Evolutionary conservation across 1,140 invertebrate species (phyloP).

Genomic region (Aradophagus sp.): DNA sequence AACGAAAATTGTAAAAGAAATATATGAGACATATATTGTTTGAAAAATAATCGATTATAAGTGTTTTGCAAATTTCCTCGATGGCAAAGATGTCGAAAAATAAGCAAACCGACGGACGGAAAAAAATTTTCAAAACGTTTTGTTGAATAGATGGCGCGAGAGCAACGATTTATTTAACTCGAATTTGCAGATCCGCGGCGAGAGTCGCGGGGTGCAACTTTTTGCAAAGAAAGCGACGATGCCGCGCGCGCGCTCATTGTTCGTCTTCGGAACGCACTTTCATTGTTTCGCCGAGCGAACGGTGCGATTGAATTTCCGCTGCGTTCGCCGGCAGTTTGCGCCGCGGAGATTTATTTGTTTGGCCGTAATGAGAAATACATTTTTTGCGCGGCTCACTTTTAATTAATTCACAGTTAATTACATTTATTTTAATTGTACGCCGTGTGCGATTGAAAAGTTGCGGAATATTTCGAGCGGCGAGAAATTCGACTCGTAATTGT

Average conservation of each 20-base stretch:
- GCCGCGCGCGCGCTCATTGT: conserved; percentile 37
- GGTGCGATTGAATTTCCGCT: conserved; percentile 49
- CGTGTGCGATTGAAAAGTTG: conserved; percentile 2
- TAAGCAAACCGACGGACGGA: too few species aligned
- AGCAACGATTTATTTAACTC: conserved; percentile 50
- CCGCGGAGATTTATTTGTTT: conserved; percentile 44
- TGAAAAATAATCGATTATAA: too few species aligned
- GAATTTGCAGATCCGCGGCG: conserved; percentile 43
- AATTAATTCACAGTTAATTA: conserved; percentile 48
- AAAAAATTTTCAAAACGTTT: not conserved
- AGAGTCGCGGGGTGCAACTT: conserved; percentile 39
- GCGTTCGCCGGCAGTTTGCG: too few species aligned
- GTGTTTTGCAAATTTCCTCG: too few species aligned
- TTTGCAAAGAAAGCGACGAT: conserved; percentile 45
- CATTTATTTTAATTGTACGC: conserved; percentile 33
- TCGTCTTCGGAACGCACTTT: conserved; percentile 51
- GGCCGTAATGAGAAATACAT: conserved; percentile 48
- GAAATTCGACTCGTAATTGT: not conserved
- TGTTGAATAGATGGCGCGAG: conserved; percentile 1
- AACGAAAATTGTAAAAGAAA: too few species aligned
- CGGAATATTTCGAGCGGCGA: not conserved
- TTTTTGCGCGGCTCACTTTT: conserved; percentile 32
- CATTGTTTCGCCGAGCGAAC: conserved; percentile 39
- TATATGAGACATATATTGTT: too few species aligned
- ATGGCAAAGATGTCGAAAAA: too few species aligned